These are phyloP conservation scores for Pteropus rufus DNA, from an alignment of 2,797 vertebrate species.

Conservation along the genomic window DNA sequence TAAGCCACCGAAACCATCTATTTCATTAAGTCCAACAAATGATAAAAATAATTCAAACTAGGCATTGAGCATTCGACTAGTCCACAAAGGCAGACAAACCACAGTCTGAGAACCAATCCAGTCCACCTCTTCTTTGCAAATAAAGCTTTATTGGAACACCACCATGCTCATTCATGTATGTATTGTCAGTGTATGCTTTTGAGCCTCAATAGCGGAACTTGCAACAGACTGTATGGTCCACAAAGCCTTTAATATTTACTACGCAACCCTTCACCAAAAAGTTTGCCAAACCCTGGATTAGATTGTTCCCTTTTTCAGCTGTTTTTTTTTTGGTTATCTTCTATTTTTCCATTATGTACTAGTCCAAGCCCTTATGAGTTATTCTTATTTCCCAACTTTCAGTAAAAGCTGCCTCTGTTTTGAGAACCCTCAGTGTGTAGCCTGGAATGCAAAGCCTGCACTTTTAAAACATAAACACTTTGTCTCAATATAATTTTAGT, in stretches of 20 bases:
- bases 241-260: neutral
- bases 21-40: constrained; percentile 21
- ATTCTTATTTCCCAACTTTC: constrained; percentile 42
- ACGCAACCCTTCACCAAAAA: neutral
- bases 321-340: neutral
- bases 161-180: neutral
- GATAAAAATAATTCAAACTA: neutral
- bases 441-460: constrained; percentile 56
- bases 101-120: neutral
- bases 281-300: neutral
- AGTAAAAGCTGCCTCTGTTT: constrained; percentile 60
- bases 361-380: constrained; percentile 28
- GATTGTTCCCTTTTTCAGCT: neutral
- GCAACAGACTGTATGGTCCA: neutral
- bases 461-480: constrained; percentile 68
- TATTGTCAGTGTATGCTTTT: neutral
- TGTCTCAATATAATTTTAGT: constrained; percentile 55
- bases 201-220: neutral
- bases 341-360: constrained; percentile 39
- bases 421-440: constrained; percentile 40
- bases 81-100: neutral
- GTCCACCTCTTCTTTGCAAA: constrained; percentile 20
- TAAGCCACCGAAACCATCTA: neutral
- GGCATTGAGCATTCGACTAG: neutral
- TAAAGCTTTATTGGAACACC: constrained; percentile 44